phyloP scores from a whole-genome alignment of 2,888 invertebrate genomes.

The Yponomeuta malinellus region DNA sequence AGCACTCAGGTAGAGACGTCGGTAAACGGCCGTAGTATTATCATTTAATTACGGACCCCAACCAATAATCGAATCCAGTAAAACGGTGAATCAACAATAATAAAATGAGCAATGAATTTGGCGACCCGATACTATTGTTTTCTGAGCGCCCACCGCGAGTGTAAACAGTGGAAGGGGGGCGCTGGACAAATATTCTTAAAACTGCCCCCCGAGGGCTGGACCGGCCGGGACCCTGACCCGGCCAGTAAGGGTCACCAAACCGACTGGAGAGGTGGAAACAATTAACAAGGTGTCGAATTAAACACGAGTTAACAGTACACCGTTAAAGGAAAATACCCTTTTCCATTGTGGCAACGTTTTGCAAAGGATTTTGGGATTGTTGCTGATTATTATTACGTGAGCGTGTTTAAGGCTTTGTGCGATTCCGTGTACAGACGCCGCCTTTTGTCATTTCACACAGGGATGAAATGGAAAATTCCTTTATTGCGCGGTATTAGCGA shows the following conservation, averaged over 20 bases:
- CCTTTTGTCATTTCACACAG: slow-evolving; percentile 20
- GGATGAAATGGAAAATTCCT: slow-evolving; percentile 11
- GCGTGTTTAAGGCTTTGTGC: slow-evolving; percentile 60
- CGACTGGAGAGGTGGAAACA: slow-evolving; percentile 70
- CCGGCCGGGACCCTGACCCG: slow-evolving; percentile 41
- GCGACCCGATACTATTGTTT: slow-evolving; percentile 65
- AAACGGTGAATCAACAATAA: slow-evolving; percentile 74
- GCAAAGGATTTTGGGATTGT: slow-evolving; percentile 71
- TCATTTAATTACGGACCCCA: slow-evolving; percentile 68
- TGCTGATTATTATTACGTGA: slow-evolving; percentile 71
- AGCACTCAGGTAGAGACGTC: slow-evolving; percentile 59
- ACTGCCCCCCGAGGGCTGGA: slow-evolving; percentile 52
- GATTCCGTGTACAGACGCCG: slow-evolving; percentile 50
- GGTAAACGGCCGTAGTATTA: slow-evolving; percentile 70
- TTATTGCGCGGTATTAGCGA: slow-evolving; percentile 8
- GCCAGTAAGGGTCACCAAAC: slow-evolving; percentile 64
- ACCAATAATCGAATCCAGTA: slow-evolving; percentile 73
- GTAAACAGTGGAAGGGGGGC: slow-evolving; percentile 62
- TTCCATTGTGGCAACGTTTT: slow-evolving; percentile 66
- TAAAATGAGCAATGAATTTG: slow-evolving; percentile 76
- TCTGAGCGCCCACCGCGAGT: slow-evolving; percentile 63
- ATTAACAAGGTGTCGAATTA: slow-evolving; percentile 77
- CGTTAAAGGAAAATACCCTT: slow-evolving; percentile 73
- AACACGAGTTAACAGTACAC: slow-evolving; percentile 72
- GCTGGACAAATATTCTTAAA: slow-evolving; percentile 74